Conservation (phyloP, 2,888 invertebrate genomes). For the Amphimallon solstitiale region DNA sequence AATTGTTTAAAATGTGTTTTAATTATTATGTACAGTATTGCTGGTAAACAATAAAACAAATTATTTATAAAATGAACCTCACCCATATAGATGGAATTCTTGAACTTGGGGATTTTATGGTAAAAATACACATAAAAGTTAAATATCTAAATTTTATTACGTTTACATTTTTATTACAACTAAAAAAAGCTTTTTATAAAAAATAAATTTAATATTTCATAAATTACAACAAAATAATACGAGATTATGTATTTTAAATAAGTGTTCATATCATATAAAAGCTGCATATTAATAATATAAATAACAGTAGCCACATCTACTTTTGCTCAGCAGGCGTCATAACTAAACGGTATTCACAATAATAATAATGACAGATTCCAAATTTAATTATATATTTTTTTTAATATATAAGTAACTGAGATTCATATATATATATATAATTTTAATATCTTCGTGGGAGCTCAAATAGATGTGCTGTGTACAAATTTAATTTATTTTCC, state of each 20-base stretch:
- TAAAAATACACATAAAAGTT: neutral
- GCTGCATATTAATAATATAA: constrained; percentile 38
- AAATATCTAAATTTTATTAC: constrained; percentile 40
- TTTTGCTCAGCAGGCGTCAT: constrained; percentile 34
- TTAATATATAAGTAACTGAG: constrained; percentile 6
- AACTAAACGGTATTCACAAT: neutral
- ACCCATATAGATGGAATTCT: too few species aligned
- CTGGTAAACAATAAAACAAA: too few species aligned
- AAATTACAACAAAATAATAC: constrained; percentile 39
- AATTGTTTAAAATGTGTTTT: too few species aligned
- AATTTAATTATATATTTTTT: neutral
- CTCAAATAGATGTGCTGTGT: constrained; percentile 35
- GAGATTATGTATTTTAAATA: constrained; percentile 39
- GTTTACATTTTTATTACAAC: constrained; percentile 38
- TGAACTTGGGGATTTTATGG: too few species aligned
- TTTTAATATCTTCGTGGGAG: constrained; percentile 13
- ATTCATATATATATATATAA: too few species aligned
- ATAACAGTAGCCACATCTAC: constrained; percentile 37
- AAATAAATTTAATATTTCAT: constrained; percentile 41
- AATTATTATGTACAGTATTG: too few species aligned
- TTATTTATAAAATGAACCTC: too few species aligned
- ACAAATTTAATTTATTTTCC: constrained; percentile 19
- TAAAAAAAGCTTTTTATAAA: constrained; percentile 40
- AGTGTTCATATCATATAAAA: constrained; percentile 42
- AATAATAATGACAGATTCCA: neutral